These are phyloP conservation scores for Lucinisca nassula DNA, from an alignment of 2,888 invertebrate genomes.

Conservation along the genomic window DNA sequence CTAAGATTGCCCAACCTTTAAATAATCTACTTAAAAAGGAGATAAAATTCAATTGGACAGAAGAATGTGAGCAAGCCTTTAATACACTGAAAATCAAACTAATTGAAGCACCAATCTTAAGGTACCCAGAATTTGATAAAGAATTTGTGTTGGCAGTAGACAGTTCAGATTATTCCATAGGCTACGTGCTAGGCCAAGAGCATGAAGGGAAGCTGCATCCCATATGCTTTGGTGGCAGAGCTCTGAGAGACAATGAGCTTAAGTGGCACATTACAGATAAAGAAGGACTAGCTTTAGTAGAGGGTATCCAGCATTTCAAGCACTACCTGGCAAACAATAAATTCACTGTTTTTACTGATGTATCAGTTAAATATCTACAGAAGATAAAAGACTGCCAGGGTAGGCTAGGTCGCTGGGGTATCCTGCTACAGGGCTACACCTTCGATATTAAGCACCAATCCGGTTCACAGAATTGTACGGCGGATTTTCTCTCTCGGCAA, in stretches of 20 bases:
- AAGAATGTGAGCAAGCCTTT: conserved; percentile 44
- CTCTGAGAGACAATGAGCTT: conserved; percentile 44
- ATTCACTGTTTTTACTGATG: conserved; percentile 65
- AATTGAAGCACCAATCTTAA: conserved; percentile 53
- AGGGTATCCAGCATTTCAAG: conserved; percentile 60
- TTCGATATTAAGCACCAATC: conserved; percentile 21
- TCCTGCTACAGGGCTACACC: conserved; percentile 18
- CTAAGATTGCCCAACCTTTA: conserved; percentile 61
- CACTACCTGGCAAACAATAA: conserved; percentile 51
- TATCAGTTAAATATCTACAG: conserved; percentile 57
- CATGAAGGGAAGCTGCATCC: conserved; percentile 32
- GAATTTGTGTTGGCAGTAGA: conserved; percentile 55
- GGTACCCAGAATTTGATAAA: conserved; percentile 57
- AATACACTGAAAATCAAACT: conserved; percentile 39
- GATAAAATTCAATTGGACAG: conserved; percentile 57
- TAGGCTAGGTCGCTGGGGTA: conserved; percentile 47
- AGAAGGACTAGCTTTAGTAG: conserved; percentile 65
- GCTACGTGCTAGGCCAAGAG: conserved; percentile 53
- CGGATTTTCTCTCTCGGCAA: conserved; percentile 61
- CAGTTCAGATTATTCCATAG: conserved; percentile 49
- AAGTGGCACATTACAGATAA: conserved; percentile 57
- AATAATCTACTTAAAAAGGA: conserved; percentile 58
- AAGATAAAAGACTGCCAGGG: conserved; percentile 49
- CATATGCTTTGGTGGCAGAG: conserved; percentile 61
- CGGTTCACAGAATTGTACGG: conserved; percentile 53